phyloP scores from a whole-genome alignment of 2,888 invertebrate genomes.

The Drosophila melanosoma region DNA sequence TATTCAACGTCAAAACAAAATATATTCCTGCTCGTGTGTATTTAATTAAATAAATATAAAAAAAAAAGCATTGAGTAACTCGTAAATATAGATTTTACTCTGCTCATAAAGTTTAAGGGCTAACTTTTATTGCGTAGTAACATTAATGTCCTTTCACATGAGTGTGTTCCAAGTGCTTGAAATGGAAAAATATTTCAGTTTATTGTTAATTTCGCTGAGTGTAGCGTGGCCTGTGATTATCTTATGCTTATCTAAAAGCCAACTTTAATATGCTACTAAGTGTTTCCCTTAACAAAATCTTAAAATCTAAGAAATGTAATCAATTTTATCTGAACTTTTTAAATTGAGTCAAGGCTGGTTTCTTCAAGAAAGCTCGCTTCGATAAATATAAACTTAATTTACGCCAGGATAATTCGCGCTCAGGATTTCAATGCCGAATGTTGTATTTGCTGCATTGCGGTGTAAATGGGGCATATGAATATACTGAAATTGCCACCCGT shows the following conservation, averaged over 20 bases:
- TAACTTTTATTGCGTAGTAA: not conserved
- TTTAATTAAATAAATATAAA: conserved; percentile 25
- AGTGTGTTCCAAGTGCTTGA: not conserved
- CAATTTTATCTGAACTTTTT: not conserved
- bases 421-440: not conserved
- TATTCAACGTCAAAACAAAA: conserved; percentile 8
- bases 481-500: conserved; percentile 59
- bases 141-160: not conserved
- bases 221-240: not conserved
- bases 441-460: conserved; percentile 4
- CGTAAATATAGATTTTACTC: conserved; percentile 40
- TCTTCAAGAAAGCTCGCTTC: not conserved
- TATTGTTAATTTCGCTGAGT: not conserved
- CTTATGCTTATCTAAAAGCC: not conserved
- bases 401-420: not conserved
- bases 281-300: not conserved
- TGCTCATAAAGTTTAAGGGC: not conserved
- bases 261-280: not conserved
- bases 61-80: conserved; percentile 20
- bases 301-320: not conserved
- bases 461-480: conserved; percentile 23
- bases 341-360: not conserved
- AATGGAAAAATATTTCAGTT: not conserved
- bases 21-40: conserved; percentile 39
- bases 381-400: not conserved